Evolutionary conservation across 2,888 invertebrate genomes (phyloP).

Genomic region (Dynastes maya): DNA sequence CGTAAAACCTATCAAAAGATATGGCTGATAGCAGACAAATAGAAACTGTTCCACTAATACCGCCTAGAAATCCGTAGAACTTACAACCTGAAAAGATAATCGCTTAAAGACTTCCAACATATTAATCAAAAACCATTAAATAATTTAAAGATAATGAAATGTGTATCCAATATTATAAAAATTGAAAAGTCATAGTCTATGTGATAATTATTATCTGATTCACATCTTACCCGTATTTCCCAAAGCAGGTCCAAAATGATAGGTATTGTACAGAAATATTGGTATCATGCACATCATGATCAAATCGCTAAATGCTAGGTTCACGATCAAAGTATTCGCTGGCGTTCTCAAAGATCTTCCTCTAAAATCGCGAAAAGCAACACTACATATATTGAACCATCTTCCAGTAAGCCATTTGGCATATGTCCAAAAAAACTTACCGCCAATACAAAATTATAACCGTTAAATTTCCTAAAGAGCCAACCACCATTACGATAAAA

Average conservation of each 20-base stretch:
- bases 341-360: constrained; percentile 82
- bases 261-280: constrained; percentile 83
- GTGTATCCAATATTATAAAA: no score
- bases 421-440: constrained; percentile 71
- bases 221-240: constrained; percentile 78
- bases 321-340: constrained; percentile 83
- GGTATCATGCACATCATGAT: constrained; percentile 82
- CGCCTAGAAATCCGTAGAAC: constrained; percentile 86
- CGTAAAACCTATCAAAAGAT: constrained; percentile 86
- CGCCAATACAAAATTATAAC: constrained; percentile 83
- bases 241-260: constrained; percentile 81
- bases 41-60: constrained; percentile 85
- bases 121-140: no score
- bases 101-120: no score
- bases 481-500: constrained; percentile 76
- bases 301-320: constrained; percentile 84
- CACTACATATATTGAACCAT: neutral
- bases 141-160: no score
- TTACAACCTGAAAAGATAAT: constrained; percentile 77
- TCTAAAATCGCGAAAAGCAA: constrained; percentile 70
- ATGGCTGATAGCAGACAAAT: constrained; percentile 87
- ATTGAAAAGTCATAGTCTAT: no score
- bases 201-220: no score
- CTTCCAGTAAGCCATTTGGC: neutral
- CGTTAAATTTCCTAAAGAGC: constrained; percentile 80